A percentile compares a stretch with the other conserved stretches of the same genome.
phyloP scores from a whole-genome alignment of 2,797 vertebrate genomes.

The Diceros bicornis region DNA sequence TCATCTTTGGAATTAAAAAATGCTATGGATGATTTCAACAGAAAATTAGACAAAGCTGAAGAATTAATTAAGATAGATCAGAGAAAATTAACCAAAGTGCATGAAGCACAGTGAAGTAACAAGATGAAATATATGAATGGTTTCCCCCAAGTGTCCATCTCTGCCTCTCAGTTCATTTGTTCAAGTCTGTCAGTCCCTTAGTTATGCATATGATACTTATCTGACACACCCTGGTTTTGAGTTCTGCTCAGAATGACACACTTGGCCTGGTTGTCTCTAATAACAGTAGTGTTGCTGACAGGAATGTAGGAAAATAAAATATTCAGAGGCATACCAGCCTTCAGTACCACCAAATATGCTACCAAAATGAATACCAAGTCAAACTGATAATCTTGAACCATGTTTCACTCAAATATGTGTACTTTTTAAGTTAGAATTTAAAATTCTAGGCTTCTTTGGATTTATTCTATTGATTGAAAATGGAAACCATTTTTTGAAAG shows the following conservation, averaged over 20 bases:
- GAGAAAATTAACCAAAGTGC: background rate
- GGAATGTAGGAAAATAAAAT: background rate
- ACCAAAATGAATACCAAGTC: background rate
- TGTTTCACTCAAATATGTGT: background rate
- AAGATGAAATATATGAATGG: background rate
- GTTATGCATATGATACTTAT: background rate
- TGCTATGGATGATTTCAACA: background rate
- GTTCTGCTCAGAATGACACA: background rate
- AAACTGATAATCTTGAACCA: background rate
- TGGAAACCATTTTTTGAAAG: background rate
- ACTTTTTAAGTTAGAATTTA: background rate
- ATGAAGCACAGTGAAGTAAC: background rate
- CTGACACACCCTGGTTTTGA: background rate
- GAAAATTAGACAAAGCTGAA: background rate
- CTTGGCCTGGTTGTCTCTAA: background rate
- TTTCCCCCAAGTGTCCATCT: background rate
- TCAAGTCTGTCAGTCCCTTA: background rate
- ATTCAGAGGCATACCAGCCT: background rate
- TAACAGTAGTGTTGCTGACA: background rate
- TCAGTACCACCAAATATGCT: background rate
- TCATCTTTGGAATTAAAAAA: background rate
- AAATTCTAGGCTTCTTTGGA: background rate
- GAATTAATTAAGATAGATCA: background rate
- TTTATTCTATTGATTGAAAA: background rate
- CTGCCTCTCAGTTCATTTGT: background rate